Evolutionary conservation across 2,113 vertebrate species (phyloP), one percentile per base, ranked within the genome.

Genomic region (Anhinga anhinga): DNA sequence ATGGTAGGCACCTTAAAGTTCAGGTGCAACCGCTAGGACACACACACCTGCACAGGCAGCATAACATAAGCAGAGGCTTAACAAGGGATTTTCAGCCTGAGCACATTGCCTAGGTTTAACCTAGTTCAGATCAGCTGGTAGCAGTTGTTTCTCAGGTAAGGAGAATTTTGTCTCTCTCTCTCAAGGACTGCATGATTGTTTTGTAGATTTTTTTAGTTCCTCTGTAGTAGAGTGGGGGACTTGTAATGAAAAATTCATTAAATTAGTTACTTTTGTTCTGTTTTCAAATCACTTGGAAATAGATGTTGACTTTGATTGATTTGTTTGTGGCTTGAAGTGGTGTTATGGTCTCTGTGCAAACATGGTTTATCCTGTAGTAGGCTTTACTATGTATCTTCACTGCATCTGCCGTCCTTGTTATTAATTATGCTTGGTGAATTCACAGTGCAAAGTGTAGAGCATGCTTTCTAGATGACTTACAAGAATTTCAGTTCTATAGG

Each of bases 231-330:
- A 88, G 38, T 44, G 49, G 59, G 77, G 77, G 59, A 56, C 16
- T 93, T 56, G 36, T 73, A 86, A 91, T 95, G 94, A 96, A 93
- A 95, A 77, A 91, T 94, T 91, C 70, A 95, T 97, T 95, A 65
- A 84, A 93, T 97, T 91, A 88, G 91, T 95, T 87, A 58, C 86
- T 77, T 97, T 96, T 81, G 66, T 94, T 84, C 49, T 80, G 81
- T 82, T 95, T 94, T 90, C 71, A 90, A 95, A 97, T 95, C 71
- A 47, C 82, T 92, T 94, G 92, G 95, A 96, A 96, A 94, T 92
- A 90, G 90, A 71, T 74, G 95, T 88, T 93, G 95, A 90, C 85
- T 92, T 93, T 92, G 92, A 96, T 92, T 94, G 95, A 96, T 96
- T 77, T 94, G 90, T 93, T 94, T 93, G 84, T 85, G 84, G 66